Conservation (phyloP, 2,797 vertebrate genomes). For the Manis pentadactyla region DNA sequence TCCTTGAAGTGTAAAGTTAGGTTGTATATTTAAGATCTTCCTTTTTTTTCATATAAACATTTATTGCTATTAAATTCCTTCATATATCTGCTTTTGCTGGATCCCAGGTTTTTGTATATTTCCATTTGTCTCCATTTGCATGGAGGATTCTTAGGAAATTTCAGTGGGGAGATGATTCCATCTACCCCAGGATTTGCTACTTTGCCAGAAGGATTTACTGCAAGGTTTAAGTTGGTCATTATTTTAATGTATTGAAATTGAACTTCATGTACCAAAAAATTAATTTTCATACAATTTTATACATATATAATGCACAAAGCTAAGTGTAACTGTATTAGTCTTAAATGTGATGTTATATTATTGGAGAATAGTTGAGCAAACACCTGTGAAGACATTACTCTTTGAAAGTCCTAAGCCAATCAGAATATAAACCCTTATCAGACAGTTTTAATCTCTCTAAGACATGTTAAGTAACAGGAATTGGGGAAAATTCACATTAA, state of each 20-base stretch:
- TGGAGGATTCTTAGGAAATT: neutral
- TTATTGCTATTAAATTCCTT: neutral
- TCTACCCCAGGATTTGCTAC: neutral
- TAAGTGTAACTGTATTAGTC: neutral
- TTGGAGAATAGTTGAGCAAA: neutral
- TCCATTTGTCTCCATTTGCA: neutral
- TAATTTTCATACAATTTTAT: slow-evolving; percentile 9
- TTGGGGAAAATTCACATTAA: neutral
- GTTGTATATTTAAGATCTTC: neutral
- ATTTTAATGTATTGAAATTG: slow-evolving; percentile 17
- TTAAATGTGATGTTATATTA: neutral
- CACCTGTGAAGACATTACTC: neutral
- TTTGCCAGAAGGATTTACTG: neutral
- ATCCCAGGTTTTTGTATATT: neutral
- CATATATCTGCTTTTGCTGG: neutral
- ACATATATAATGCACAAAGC: neutral
- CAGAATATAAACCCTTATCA: neutral
- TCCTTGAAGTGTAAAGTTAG: neutral
- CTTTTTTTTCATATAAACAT: neutral
- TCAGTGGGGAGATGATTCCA: neutral
- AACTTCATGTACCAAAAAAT: slow-evolving; percentile 21
- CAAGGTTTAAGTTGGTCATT: neutral
- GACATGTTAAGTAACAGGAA: neutral
- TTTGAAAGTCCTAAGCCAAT: neutral
- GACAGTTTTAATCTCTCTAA: neutral